Conservation (phyloP, 2,888 invertebrate species). For the Ernsta delagoae region DNA sequence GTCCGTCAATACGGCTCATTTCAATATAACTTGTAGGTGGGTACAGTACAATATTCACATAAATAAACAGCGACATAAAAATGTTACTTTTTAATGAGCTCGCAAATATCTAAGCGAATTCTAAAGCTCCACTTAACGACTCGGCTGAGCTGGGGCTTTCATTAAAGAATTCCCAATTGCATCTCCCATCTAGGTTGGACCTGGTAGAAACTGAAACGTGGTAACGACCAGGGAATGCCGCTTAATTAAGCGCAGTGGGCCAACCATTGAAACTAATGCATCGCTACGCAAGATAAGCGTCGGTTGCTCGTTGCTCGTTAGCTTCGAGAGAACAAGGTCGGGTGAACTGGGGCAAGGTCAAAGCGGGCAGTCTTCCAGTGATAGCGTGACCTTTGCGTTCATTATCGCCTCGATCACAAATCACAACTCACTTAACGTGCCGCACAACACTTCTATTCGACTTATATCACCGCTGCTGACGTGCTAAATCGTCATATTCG, state of each 20-base stretch:
- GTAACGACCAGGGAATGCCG: conserved; percentile 56
- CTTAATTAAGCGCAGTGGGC: conserved; percentile 67
- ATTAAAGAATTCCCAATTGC: conserved; percentile 34
- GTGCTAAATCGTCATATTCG: neutral
- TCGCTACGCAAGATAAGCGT: conserved; percentile 59
- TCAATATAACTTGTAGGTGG: no score
- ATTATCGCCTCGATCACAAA: conserved; percentile 66
- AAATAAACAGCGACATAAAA: no score
- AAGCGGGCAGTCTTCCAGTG: conserved; percentile 69
- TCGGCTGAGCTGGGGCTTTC: neutral
- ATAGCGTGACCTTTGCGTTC: conserved; percentile 77
- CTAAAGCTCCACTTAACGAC: no score
- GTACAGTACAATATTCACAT: no score
- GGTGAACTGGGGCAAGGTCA: conserved; percentile 78
- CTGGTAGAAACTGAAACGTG: conserved; percentile 36
- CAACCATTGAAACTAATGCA: conserved; percentile 65
- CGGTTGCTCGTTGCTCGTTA: conserved; percentile 56
- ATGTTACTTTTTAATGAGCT: no score
- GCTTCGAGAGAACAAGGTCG: conserved; percentile 74
- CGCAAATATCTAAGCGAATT: no score
- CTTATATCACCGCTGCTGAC: conserved; percentile 19
- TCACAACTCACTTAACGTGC: conserved; percentile 46
- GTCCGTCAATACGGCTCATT: no score
- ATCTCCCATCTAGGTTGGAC: conserved; percentile 36
- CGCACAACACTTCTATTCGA: conserved; percentile 17